Evolutionary conservation across 2,888 invertebrate species (phyloP).

Genomic region (Acholoe squamosa): DNA sequence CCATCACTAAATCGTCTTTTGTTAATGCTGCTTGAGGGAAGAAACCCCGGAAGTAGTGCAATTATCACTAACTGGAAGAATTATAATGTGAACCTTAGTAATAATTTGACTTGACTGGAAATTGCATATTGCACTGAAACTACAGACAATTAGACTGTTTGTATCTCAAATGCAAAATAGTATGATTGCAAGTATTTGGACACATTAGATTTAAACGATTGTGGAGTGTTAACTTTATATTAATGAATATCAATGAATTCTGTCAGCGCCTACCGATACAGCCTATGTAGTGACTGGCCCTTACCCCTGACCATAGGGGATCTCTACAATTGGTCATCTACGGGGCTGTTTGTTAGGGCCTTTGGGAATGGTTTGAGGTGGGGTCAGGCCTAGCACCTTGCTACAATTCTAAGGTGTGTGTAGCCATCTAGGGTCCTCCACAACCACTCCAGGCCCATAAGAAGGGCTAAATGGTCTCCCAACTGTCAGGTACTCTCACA

Average conservation of each 20-base stretch:
- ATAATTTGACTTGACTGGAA: too few relatives aligned
- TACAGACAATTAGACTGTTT: too few relatives aligned
- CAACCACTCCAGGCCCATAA: background rate
- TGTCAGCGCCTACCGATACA: background rate
- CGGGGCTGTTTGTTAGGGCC: background rate
- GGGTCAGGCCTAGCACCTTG: background rate
- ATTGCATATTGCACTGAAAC: too few relatives aligned
- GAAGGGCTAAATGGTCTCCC: slow-evolving; percentile 36
- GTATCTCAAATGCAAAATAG: too few relatives aligned
- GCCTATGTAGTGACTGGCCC: background rate
- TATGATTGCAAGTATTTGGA: too few relatives aligned
- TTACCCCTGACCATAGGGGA: background rate
- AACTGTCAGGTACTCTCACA: slow-evolving; percentile 37
- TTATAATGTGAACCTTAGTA: too few relatives aligned
- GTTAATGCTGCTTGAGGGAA: background rate
- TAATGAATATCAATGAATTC: background rate
- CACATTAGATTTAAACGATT: too few relatives aligned
- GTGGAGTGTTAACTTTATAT: too few relatives aligned
- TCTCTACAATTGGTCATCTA: slow-evolving; percentile 9
- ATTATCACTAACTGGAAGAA: too few relatives aligned
- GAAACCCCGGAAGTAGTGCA: background rate
- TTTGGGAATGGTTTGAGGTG: background rate
- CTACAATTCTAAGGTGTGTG: background rate
- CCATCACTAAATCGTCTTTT: background rate
- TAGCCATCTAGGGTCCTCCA: background rate